Evolutionary conservation across 2,888 invertebrate genomes (phyloP).

Genomic region (Omphaloscelis lunosa): DNA sequence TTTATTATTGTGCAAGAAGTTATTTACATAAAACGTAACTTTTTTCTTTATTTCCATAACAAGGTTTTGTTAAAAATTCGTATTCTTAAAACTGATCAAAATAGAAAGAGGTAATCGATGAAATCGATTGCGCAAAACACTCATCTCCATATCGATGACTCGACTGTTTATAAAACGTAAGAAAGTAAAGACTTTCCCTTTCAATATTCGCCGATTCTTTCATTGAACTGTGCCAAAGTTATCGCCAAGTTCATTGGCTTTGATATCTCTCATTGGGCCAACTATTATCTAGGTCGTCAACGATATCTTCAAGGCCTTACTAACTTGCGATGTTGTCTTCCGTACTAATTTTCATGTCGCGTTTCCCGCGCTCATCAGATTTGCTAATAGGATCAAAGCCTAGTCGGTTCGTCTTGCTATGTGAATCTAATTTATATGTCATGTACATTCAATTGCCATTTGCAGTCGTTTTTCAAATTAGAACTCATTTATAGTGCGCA

Average conservation of each 20-base stretch:
- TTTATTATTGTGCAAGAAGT: neutral
- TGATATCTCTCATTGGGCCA: constrained; percentile 60
- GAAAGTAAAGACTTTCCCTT: constrained; percentile 62
- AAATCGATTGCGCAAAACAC: constrained; percentile 46
- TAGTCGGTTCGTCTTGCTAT: constrained; percentile 37
- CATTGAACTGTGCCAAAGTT: constrained; percentile 54
- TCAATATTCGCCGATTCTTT: constrained; percentile 52
- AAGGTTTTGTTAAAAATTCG: neutral
- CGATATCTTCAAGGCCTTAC: constrained; percentile 62
- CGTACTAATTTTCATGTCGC: constrained; percentile 57
- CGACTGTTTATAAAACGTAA: constrained; percentile 41
- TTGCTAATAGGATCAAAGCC: constrained; percentile 40
- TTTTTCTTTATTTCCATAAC: neutral
- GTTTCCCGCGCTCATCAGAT: constrained; percentile 48
- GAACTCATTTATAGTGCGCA: constrained; percentile 52
- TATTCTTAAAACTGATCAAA: constrained; percentile 7
- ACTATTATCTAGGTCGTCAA: constrained; percentile 58
- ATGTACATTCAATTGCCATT: constrained; percentile 33
- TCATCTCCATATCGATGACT: constrained; percentile 16
- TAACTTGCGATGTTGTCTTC: constrained; percentile 41
- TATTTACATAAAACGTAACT: constrained; percentile 4
- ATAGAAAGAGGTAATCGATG: constrained; percentile 20
- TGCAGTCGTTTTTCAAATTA: constrained; percentile 47
- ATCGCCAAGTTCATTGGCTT: constrained; percentile 63
- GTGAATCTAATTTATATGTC: constrained; percentile 11